Evolutionary conservation across 1,140 invertebrate genomes (phyloP).

Genomic region (Phenacoccus solenopsis): DNA sequence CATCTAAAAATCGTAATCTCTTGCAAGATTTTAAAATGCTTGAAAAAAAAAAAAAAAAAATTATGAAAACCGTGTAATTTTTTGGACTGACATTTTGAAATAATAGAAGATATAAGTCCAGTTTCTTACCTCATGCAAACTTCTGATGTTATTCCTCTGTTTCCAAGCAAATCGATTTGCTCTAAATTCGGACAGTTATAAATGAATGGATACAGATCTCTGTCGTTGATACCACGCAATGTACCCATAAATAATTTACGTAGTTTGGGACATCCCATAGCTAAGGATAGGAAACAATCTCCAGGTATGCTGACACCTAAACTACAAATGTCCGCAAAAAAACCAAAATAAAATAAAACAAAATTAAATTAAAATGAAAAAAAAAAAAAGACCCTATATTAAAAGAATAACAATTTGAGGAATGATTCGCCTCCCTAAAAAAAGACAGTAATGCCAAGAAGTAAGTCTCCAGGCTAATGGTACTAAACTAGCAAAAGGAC

Average conservation of each 20-base stretch:
- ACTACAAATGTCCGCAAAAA: constrained; percentile 29
- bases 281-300: constrained; percentile 38
- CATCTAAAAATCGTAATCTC: constrained; percentile 62
- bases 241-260: constrained; percentile 65
- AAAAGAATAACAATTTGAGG: no score
- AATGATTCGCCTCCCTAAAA: no score
- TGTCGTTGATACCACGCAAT: constrained; percentile 60
- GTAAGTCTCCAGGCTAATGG: no score
- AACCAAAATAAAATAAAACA: neutral
- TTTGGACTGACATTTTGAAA: no score
- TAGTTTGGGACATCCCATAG: constrained; percentile 45
- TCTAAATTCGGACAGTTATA: constrained; percentile 47
- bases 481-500: no score
- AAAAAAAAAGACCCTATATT: no score
- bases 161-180: constrained; percentile 72
- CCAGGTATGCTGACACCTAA: constrained; percentile 37
- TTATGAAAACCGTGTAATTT: neutral
- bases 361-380: neutral
- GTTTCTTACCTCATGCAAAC: constrained; percentile 41
- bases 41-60: neutral
- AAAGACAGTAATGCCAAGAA: no score
- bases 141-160: constrained; percentile 55
- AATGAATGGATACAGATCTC: constrained; percentile 56
- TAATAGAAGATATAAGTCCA: neutral
- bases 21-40: constrained; percentile 48